A percentile compares a stretch with the other conserved stretches of the same genome.
phyloP scores from a whole-genome alignment of 1,140 invertebrate genomes.

The Trachymyrmex septentrionalis region DNA sequence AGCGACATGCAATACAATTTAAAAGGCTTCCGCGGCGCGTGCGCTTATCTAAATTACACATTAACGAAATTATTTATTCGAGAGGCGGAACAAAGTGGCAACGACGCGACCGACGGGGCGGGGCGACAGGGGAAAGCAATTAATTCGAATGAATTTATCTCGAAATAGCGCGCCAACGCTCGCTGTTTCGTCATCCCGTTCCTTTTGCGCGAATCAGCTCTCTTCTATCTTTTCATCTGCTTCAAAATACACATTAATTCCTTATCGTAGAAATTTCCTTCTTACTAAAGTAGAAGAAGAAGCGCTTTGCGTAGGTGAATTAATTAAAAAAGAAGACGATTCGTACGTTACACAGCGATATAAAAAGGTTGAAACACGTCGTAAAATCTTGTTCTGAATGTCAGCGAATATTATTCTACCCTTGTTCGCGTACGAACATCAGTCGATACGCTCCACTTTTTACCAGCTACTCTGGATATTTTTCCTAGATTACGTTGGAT shows the following conservation, averaged over 20 bases:
- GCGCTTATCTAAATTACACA: slow-evolving; percentile 65
- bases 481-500: slow-evolving; percentile 76
- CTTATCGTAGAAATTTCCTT: slow-evolving; percentile 44
- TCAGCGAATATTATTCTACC: slow-evolving; percentile 45
- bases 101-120: slow-evolving; percentile 27
- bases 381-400: slow-evolving; percentile 5
- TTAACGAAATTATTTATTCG: slow-evolving; percentile 73
- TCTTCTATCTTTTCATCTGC: slow-evolving; percentile 52
- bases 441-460: slow-evolving; percentile 70
- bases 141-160: slow-evolving; percentile 65
- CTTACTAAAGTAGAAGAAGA: background rate
- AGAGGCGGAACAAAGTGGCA: slow-evolving; percentile 57
- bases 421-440: slow-evolving; percentile 62
- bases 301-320: slow-evolving; percentile 35
- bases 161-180: slow-evolving; percentile 56
- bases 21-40: slow-evolving; percentile 62
- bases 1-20: slow-evolving; percentile 69
- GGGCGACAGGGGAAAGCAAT: slow-evolving; percentile 48
- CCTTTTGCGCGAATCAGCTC: slow-evolving; percentile 22
- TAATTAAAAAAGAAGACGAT: slow-evolving; percentile 15
- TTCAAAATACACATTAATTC: slow-evolving; percentile 54
- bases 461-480: slow-evolving; percentile 72
- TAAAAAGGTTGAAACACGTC: background rate
- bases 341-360: background rate
- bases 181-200: slow-evolving; percentile 33